Evolutionary conservation across 2,797 vertebrate genomes (phyloP).

Genomic region (Sparidentex hasta): DNA sequence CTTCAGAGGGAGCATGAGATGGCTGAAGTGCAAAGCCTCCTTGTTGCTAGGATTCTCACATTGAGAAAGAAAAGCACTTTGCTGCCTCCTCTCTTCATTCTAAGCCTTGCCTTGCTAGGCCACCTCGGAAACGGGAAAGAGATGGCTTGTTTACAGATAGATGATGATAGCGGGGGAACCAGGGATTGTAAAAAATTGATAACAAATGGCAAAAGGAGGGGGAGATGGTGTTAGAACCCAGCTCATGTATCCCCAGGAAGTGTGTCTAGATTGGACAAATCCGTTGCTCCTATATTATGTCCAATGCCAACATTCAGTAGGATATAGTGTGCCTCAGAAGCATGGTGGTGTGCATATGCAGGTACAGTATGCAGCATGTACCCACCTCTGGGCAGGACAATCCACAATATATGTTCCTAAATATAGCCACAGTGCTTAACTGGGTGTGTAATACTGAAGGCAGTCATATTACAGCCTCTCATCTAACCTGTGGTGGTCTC

Average conservation of each 20-base stretch:
- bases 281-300: constrained; percentile 1
- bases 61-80: constrained; percentile 48
- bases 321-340: background rate
- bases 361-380: background rate
- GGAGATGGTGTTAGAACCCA: constrained; percentile 20
- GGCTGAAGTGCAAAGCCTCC: constrained; percentile 32
- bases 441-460: background rate
- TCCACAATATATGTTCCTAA: background rate
- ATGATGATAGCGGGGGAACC: constrained; percentile 8
- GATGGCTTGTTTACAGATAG: constrained; percentile 8
- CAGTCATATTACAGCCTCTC: background rate
- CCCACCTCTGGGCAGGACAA: background rate
- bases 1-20: constrained; percentile 45
- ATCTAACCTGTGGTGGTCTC: background rate
- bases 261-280: background rate
- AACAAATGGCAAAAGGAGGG: constrained; percentile 20
- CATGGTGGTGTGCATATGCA: background rate
- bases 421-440: background rate
- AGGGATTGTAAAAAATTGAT: constrained; percentile 33
- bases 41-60: constrained; percentile 65
- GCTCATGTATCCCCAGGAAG: background rate
- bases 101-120: constrained; percentile 12
- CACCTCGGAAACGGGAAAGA: constrained; percentile 43
- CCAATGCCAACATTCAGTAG: background rate
- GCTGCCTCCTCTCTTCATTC: constrained; percentile 37